Conservation (phyloP, 2,888 invertebrate genomes). For the Drosophila melanosoma region DNA sequence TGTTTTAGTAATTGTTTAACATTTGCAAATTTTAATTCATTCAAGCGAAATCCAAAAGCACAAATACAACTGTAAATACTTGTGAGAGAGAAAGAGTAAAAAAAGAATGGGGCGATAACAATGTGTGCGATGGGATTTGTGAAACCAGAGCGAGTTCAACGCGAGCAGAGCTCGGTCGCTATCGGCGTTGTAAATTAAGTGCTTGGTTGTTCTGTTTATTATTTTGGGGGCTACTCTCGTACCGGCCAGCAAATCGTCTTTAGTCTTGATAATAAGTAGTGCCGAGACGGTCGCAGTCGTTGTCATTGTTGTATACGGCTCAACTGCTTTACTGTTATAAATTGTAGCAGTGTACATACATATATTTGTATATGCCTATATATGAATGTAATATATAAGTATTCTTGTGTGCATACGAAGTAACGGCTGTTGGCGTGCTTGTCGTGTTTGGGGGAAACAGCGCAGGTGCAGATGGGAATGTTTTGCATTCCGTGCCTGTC, state of each 20-base stretch:
- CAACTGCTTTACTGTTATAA: slow-evolving; percentile 44
- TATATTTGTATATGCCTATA: not conserved
- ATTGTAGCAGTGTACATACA: slow-evolving; percentile 19
- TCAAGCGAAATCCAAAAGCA: slow-evolving; percentile 65
- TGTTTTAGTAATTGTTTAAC: slow-evolving; percentile 27
- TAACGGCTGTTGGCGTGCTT: slow-evolving; percentile 73
- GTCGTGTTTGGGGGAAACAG: slow-evolving; percentile 37
- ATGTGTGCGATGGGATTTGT: slow-evolving; percentile 68
- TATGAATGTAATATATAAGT: slow-evolving; percentile 2
- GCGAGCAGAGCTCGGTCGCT: slow-evolving; percentile 37
- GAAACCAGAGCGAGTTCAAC: slow-evolving; percentile 47
- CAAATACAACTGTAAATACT: slow-evolving; percentile 1
- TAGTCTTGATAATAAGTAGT: slow-evolving; percentile 70
- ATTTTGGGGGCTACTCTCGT: slow-evolving; percentile 53
- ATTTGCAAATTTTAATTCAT: slow-evolving; percentile 75
- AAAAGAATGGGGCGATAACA: slow-evolving; percentile 42
- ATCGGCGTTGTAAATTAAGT: slow-evolving; percentile 62
- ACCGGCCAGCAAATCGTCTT: slow-evolving; percentile 58
- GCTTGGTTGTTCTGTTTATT: slow-evolving; percentile 28
- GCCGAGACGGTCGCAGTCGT: slow-evolving; percentile 48
- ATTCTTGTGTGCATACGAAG: slow-evolving; percentile 18
- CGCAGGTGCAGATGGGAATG: slow-evolving; percentile 19
- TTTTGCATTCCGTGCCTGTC: slow-evolving; percentile 43
- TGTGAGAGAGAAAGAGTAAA: slow-evolving; percentile 2
- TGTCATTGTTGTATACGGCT: slow-evolving; percentile 21